These are phyloP conservation scores for Loripinus fragilis DNA, from an alignment of 2,888 invertebrate species.

Conservation along the genomic window DNA sequence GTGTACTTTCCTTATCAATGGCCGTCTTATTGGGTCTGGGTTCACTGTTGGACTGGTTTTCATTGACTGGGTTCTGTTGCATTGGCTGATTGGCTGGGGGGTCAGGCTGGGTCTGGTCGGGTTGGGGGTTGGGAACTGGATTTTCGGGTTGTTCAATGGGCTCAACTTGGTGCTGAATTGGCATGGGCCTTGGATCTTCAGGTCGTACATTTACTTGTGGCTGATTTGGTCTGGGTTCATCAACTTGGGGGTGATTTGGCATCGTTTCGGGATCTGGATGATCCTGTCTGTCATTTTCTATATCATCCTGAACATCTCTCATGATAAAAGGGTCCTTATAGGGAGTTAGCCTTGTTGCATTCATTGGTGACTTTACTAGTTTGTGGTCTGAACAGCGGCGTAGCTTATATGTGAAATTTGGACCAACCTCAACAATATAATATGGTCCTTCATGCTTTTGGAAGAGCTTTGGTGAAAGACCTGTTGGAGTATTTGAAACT, in stretches of 20 bases:
- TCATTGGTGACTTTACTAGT: background rate
- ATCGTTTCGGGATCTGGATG: background rate
- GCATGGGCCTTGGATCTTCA: too few relatives aligned
- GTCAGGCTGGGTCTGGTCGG: background rate
- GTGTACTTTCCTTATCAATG: too few relatives aligned
- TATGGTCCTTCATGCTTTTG: constrained; percentile 28
- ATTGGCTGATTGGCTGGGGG: background rate
- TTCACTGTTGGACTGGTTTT: background rate
- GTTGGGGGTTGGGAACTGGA: background rate
- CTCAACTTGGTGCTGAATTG: too few relatives aligned
- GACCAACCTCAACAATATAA: background rate
- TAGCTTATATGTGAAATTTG: constrained; percentile 12
- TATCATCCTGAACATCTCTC: constrained; percentile 36
- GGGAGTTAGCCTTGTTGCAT: background rate
- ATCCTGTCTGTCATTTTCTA: too few relatives aligned
- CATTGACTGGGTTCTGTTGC: background rate
- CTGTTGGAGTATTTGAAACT: background rate
- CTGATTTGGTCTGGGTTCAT: too few relatives aligned
- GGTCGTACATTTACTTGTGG: too few relatives aligned
- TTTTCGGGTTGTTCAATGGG: too few relatives aligned
- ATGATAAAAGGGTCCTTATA: constrained; percentile 19
- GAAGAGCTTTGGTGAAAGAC: constrained; percentile 28
- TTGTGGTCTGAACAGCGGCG: constrained; percentile 2
- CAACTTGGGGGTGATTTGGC: background rate
- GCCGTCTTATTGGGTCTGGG: too few relatives aligned